Evolutionary conservation across 1,140 invertebrate species (phyloP).

Genomic region (Drosophila varians): DNA sequence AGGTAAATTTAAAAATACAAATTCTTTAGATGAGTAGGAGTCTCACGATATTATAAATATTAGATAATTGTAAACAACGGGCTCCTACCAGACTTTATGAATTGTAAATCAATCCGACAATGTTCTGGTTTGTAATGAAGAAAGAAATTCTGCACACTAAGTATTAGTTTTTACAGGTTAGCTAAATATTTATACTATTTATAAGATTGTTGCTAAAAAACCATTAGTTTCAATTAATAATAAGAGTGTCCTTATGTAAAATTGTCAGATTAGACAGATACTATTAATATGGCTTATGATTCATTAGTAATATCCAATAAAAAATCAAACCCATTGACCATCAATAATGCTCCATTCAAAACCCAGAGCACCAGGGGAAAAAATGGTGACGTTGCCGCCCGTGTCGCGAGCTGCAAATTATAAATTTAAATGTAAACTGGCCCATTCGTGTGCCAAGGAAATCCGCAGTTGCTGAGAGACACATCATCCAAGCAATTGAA

Average conservation of each 20-base stretch:
- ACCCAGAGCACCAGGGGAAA: constrained; percentile 12
- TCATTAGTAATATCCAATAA: constrained; percentile 9
- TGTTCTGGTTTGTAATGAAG: background rate
- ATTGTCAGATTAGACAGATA: background rate
- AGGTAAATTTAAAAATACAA: background rate
- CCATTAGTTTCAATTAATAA: background rate
- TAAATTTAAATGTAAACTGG: constrained; percentile 20
- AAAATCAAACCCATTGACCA: constrained; percentile 4
- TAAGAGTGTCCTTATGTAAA: background rate
- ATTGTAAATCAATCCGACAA: background rate
- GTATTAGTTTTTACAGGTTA: background rate
- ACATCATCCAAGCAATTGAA: constrained; percentile 20
- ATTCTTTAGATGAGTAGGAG: background rate
- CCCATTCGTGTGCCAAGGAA: constrained; percentile 10
- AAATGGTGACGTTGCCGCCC: constrained; percentile 28
- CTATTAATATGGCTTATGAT: constrained; percentile 16
- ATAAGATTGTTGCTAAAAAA: background rate
- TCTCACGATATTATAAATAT: background rate
- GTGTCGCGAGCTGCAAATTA: constrained; percentile 7
- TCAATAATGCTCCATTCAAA: constrained; percentile 3
- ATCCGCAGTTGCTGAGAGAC: constrained; percentile 13
- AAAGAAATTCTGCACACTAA: constrained; percentile 1
- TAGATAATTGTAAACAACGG: constrained; percentile 10
- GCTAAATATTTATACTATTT: background rate
- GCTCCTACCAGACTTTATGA: background rate